Conservation (phyloP, 1,140 invertebrate genomes). For the Stegodyphus dumicola region DNA sequence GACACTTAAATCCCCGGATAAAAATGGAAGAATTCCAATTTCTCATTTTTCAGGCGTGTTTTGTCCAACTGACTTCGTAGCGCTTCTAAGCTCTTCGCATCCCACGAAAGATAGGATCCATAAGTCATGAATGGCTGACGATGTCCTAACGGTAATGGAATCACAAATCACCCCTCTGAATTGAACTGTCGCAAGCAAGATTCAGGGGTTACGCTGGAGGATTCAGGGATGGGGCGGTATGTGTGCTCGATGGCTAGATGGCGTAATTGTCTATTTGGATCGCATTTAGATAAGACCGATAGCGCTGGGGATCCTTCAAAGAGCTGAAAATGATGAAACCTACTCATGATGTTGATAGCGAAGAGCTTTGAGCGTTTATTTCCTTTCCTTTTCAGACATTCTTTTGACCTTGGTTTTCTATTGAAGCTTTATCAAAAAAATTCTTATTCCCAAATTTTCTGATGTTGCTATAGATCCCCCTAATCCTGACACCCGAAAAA, state of each 20-base stretch:
- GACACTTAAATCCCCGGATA: no score
- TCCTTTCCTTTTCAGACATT: not conserved
- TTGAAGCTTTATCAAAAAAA: no score
- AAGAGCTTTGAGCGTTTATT: not conserved
- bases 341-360: not conserved
- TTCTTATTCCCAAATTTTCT: not conserved
- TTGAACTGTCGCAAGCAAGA: conserved; percentile 35
- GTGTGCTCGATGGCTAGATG: not conserved
- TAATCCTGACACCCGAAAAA: not conserved
- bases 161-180: conserved; percentile 46
- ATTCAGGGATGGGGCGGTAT: not conserved
- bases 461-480: not conserved
- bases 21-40: no score
- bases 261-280: conserved; percentile 19
- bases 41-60: no score
- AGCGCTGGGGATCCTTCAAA: not conserved
- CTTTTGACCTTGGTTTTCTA: no score
- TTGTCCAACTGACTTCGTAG: no score
- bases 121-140: conserved; percentile 33
- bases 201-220: not conserved
- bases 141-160: conserved; percentile 47
- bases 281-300: conserved; percentile 3
- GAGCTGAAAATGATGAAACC: not conserved
- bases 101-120: not conserved
- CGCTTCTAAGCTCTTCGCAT: no score